phyloP scores from a whole-genome alignment of 2,888 invertebrate genomes.

The Cerceris ruficornis region DNA sequence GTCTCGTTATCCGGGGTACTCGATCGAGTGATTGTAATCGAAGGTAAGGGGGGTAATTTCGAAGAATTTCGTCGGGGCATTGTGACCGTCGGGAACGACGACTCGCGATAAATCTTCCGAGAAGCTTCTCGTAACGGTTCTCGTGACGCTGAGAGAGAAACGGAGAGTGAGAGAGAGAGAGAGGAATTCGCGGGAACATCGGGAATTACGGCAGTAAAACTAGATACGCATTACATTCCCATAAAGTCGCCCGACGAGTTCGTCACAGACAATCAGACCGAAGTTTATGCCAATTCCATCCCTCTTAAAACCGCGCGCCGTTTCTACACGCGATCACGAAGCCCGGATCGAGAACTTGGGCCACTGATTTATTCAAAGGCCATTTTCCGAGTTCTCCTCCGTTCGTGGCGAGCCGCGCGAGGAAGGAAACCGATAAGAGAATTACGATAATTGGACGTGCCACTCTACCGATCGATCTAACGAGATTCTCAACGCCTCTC shows the following conservation, averaged over 20 bases:
- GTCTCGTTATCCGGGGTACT: background rate
- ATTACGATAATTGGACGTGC: slow-evolving; percentile 68
- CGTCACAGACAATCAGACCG: slow-evolving; percentile 64
- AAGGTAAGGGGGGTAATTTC: slow-evolving; percentile 15
- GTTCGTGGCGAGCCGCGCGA: slow-evolving; percentile 41
- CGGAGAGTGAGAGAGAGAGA: slow-evolving; percentile 12
- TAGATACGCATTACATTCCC: slow-evolving; percentile 63
- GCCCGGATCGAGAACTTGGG: slow-evolving; percentile 50
- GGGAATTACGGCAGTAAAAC: slow-evolving; percentile 61
- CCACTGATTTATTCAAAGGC: slow-evolving; percentile 65
- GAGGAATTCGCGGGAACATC: slow-evolving; percentile 37
- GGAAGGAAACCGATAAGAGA: slow-evolving; percentile 61
- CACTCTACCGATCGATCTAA: slow-evolving; percentile 63
- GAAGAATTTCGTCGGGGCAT: slow-evolving; percentile 35
- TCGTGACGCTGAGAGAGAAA: slow-evolving; percentile 43
- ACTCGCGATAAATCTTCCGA: slow-evolving; percentile 43
- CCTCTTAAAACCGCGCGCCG: slow-evolving; percentile 12
- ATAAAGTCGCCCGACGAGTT: slow-evolving; percentile 59
- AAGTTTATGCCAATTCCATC: slow-evolving; percentile 57
- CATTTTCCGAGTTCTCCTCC: slow-evolving; percentile 62
- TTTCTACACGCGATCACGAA: slow-evolving; percentile 61
- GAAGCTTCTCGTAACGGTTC: slow-evolving; percentile 58
- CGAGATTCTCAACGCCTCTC: slow-evolving; percentile 58
- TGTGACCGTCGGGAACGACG: slow-evolving; percentile 35
- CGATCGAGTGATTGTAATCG: background rate